Conservation (phyloP, 2,113 vertebrate genomes). For the Glaucidium brasilianum region DNA sequence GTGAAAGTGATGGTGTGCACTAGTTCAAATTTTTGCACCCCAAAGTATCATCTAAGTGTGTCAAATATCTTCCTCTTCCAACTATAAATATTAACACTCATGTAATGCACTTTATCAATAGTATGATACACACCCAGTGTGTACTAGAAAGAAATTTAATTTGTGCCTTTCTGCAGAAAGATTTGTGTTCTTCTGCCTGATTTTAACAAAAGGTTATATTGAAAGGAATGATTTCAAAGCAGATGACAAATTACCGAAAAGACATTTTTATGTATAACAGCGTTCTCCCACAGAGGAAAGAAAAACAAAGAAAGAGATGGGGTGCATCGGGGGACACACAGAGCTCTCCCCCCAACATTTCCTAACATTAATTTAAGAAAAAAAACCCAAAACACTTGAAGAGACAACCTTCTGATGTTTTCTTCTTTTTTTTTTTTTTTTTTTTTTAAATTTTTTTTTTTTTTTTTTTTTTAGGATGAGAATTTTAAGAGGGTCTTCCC, state of each 20-base stretch:
- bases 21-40: neutral
- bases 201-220: constrained; percentile 32
- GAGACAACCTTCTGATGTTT: neutral
- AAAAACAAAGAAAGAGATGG: neutral
- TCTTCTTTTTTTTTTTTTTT: neutral
- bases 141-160: neutral
- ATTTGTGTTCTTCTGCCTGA: neutral
- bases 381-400: neutral
- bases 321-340: too few relatives aligned
- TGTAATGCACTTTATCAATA: neutral
- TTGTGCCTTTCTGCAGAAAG: neutral
- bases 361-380: neutral
- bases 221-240: constrained; percentile 26
- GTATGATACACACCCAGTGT: neutral
- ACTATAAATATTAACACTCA: neutral
- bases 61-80: neutral
- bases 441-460: neutral
- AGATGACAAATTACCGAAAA: constrained; percentile 38
- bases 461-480: neutral
- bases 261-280: constrained; percentile 20
- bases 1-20: neutral
- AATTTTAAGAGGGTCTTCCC: neutral
- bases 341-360: neutral
- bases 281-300: neutral
- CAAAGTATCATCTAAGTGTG: neutral